phyloP scores from a whole-genome alignment of 2,113 vertebrate species.

The Phylloscopus trochiloides region DNA sequence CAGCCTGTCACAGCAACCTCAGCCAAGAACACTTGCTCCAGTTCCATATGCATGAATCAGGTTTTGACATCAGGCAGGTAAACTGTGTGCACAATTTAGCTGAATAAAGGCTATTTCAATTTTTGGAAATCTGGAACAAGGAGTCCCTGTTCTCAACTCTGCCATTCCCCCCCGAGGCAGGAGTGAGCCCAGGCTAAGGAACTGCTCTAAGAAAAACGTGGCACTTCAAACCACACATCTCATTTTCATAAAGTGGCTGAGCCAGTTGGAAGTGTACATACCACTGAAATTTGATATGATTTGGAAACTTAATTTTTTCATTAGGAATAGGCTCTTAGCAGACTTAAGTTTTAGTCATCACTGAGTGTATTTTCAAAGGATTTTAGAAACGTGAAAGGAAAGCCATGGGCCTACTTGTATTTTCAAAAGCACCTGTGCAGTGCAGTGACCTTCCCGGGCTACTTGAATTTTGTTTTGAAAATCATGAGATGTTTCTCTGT shows the following conservation, averaged over 20 bases:
- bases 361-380: not conserved
- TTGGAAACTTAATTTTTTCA: not conserved
- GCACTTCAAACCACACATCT: not conserved
- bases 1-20: not conserved
- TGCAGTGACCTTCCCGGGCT: not conserved
- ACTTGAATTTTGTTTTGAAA: not conserved
- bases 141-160: not conserved
- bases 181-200: not conserved
- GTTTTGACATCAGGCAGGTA: not conserved
- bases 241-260: not conserved
- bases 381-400: not conserved
- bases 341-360: not conserved
- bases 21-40: not conserved
- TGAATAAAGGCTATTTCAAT: not conserved
- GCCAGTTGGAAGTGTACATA: not conserved
- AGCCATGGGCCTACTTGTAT: not conserved
- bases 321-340: not conserved
- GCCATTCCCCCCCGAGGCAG: fast-evolving
- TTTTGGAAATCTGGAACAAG: not conserved
- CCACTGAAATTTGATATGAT: not conserved
- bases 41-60: not conserved
- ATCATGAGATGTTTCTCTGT: not conserved
- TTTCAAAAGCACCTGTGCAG: not conserved
- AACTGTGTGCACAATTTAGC: not conserved
- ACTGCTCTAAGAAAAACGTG: not conserved